Percentiles rank a stretch among this genome's conserved stretches.
phyloP scores from a whole-genome alignment of 2,113 vertebrate species.

The Nycticebus coucang region DNA sequence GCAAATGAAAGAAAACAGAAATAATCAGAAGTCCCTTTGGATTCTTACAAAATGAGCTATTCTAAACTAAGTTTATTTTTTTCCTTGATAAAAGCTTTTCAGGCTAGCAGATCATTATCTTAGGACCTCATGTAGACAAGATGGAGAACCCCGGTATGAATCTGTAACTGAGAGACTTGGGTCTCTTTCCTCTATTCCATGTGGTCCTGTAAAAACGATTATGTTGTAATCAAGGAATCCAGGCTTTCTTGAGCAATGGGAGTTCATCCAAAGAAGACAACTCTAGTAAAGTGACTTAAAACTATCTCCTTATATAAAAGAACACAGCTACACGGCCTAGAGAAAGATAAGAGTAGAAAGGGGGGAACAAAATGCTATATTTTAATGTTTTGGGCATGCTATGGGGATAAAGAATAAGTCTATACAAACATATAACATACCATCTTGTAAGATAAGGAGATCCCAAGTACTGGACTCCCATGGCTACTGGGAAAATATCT shows the following conservation, averaged over 20 bases:
- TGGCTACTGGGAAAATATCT: not conserved
- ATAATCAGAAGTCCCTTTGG: not conserved
- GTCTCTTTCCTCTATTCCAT: not conserved
- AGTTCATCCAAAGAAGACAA: not conserved
- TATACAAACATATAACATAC: not conserved
- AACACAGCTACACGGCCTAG: not conserved
- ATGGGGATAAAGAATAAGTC: not conserved
- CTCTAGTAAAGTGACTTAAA: not conserved
- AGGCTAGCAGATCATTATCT: not conserved
- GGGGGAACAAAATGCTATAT: not conserved
- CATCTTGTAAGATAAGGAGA: not conserved
- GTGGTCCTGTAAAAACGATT: not conserved
- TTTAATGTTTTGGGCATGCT: not conserved
- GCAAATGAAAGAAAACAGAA: constrained; percentile 39
- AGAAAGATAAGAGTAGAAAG: not conserved
- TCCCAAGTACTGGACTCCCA: not conserved
- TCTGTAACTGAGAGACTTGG: not conserved
- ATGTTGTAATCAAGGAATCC: not conserved
- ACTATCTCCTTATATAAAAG: not conserved
- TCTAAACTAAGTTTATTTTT: not conserved
- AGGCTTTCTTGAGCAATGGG: not conserved
- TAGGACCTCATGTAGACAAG: not conserved
- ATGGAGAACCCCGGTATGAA: not conserved
- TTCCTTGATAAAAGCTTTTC: constrained; percentile 30
- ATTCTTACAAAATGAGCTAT: not conserved